Evolutionary conservation across 2,888 invertebrate species (phyloP).

Genomic region (Melinaea menophilus): DNA sequence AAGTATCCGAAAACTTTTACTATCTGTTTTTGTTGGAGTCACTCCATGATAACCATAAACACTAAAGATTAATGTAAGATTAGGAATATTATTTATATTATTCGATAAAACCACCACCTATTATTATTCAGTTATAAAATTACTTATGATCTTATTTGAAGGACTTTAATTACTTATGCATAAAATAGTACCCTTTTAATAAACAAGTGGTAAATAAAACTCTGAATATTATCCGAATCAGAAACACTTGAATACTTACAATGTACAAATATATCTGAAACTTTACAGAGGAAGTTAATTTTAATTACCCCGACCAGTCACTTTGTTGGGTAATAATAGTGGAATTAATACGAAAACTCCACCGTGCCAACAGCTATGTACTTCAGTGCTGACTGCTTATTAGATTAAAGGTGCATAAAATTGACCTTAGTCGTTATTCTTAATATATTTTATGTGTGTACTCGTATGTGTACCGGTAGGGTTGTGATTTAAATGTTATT

Average conservation of each 20-base stretch:
- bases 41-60: too few relatives aligned
- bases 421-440: neutral
- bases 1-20: too few relatives aligned
- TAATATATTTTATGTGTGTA: neutral
- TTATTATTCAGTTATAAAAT: too few relatives aligned
- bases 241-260: constrained; percentile 23
- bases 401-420: too few relatives aligned
- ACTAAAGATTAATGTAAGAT: too few relatives aligned
- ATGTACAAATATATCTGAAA: constrained; percentile 24
- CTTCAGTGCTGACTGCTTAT: constrained; percentile 7
- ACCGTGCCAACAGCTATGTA: constrained; percentile 20
- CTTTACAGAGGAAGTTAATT: constrained; percentile 38
- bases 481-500: too few relatives aligned
- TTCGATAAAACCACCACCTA: too few relatives aligned
- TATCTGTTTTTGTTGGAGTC: too few relatives aligned
- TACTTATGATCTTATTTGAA: too few relatives aligned
- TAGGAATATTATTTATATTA: too few relatives aligned
- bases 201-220: constrained; percentile 6
- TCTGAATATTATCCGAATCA: constrained; percentile 19
- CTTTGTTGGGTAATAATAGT: constrained; percentile 27
- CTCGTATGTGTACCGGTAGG: too few relatives aligned
- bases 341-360: constrained; percentile 34
- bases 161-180: too few relatives aligned
- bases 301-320: constrained; percentile 40
- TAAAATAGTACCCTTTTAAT: neutral